These are phyloP conservation scores for Karalla daura DNA, from an alignment of 2,797 vertebrate species.

Conservation along the genomic window DNA sequence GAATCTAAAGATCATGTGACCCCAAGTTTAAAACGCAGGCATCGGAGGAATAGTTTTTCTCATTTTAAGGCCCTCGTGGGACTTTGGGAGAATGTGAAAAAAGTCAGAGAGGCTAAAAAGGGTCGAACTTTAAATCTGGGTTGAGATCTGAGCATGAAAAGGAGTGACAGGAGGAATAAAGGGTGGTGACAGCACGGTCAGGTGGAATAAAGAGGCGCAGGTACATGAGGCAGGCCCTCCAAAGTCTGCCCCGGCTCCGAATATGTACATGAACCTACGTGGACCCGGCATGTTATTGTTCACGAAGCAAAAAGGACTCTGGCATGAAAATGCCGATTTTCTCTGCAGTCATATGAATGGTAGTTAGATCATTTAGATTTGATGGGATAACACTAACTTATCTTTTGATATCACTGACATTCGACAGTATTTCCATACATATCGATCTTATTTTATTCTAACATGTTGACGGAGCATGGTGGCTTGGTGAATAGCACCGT, in stretches of 20 bases:
- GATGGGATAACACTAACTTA: too few species aligned
- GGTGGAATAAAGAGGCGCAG: slow-evolving; percentile 18
- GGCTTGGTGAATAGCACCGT: too few species aligned
- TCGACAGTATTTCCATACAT: too few species aligned
- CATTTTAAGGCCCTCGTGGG: slow-evolving; percentile 23
- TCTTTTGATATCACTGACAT: too few species aligned
- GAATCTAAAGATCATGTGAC: slow-evolving; percentile 63
- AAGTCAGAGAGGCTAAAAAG: slow-evolving; percentile 23
- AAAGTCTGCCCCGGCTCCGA: background rate
- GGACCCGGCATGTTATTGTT: too few species aligned
- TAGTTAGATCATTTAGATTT: too few species aligned
- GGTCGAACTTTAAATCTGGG: slow-evolving; percentile 26
- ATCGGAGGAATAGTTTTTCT: background rate
- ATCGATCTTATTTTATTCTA: too few species aligned
- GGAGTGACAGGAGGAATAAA: slow-evolving; percentile 33
- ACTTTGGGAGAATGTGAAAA: slow-evolving; percentile 50
- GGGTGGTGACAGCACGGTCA: slow-evolving; percentile 41
- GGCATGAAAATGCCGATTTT: too few species aligned
- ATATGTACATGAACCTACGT: background rate
- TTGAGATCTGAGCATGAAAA: slow-evolving; percentile 52
- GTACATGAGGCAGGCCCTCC: background rate
- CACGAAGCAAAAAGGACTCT: too few species aligned
- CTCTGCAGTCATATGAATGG: too few species aligned
- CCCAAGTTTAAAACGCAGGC: slow-evolving; percentile 30
- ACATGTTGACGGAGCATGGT: too few species aligned